Base-by-base conservation (phyloP, 2,797 vertebrate species). In the Fratercula arctica region DNA sequence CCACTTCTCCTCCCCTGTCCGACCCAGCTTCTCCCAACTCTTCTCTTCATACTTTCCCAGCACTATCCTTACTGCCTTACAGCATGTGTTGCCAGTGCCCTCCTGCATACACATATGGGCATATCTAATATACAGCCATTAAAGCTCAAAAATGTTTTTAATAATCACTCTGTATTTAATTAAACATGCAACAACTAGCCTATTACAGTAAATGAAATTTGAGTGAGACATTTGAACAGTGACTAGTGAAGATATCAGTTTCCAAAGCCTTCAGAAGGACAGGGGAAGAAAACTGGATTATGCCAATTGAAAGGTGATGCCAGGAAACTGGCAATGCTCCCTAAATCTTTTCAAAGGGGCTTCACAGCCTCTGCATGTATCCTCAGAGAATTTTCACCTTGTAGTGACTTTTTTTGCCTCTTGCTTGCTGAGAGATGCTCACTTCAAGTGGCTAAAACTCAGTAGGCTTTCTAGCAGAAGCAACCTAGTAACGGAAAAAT, bases 101-200 rank as follows among this genome's bases (percentile, higher is more conserved):
- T 57, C 18, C 51, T 81, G 75, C 45, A 46, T 66, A 61, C 17
- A 6, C 68, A 29, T 35, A 89, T 7, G 19, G 66, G 19, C 61
- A 64, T 60, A 77, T 68, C 85, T 92, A 95, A 93, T 89, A 95
- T 9, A 73, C 59, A 93, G 69, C 35, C 64, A 91, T n/a, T 85
- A 93, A 87, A 89, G 35, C 75, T 86, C 89, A 90, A 86, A 91
- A 91, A 85, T 59, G 73, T 61, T 89, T 95, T 86, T 88, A 95
- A 91, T 95, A 94, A 93, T 89, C 80, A 88, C n/a, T 93, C 76
- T 46, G 25, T 74, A 95, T 95, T 96, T 95, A 96, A 94, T 94
- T 97, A 96, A 96, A 94, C 81, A 72, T 64, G 88, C 54, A 89
- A 91, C 72, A 93, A 92, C 84, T 51, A 51, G 60, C 53, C 68